These are phyloP conservation scores for Sebastes alutus DNA, from an alignment of 2,797 vertebrate genomes.

Conservation along the genomic window DNA sequence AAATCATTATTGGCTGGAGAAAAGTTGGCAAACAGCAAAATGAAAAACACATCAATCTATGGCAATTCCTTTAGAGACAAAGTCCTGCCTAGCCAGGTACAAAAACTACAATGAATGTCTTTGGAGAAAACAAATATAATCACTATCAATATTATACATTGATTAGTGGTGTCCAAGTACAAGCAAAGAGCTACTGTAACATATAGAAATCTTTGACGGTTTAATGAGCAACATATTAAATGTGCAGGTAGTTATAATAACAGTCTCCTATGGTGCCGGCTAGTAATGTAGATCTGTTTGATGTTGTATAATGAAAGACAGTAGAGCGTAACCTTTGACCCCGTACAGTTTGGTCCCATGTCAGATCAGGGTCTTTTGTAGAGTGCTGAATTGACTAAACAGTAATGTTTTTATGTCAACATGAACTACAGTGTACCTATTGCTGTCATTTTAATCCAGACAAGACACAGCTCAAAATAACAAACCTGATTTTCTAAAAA, in stretches of 20 bases:
- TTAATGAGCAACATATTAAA: constrained; percentile 31
- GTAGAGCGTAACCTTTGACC: constrained; percentile 49
- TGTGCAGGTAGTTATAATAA: constrained; percentile 18
- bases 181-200: constrained; percentile 20
- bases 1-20: constrained; percentile 18
- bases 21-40: constrained; percentile 20
- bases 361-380: constrained; percentile 50
- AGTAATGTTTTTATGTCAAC: constrained; percentile 12
- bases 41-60: constrained; percentile 44
- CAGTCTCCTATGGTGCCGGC: constrained; percentile 1
- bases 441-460: constrained; percentile 5
- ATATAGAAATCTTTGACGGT: constrained; percentile 9
- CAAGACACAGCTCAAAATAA: constrained; percentile 2
- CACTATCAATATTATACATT: constrained; percentile 21
- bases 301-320: constrained; percentile 18
- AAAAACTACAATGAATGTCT: constrained; percentile 33
- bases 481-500: background rate
- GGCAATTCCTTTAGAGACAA: constrained; percentile 26
- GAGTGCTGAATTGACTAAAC: constrained; percentile 14
- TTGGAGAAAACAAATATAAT: constrained; percentile 7
- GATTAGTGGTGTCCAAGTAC: constrained; percentile 34
- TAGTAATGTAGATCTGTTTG: background rate
- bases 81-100: constrained; percentile 22
- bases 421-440: constrained; percentile 29
- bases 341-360: constrained; percentile 78